These are phyloP conservation scores for Aspidiotus destructor DNA, from an alignment of 2,888 invertebrate species.

Conservation along the genomic window DNA sequence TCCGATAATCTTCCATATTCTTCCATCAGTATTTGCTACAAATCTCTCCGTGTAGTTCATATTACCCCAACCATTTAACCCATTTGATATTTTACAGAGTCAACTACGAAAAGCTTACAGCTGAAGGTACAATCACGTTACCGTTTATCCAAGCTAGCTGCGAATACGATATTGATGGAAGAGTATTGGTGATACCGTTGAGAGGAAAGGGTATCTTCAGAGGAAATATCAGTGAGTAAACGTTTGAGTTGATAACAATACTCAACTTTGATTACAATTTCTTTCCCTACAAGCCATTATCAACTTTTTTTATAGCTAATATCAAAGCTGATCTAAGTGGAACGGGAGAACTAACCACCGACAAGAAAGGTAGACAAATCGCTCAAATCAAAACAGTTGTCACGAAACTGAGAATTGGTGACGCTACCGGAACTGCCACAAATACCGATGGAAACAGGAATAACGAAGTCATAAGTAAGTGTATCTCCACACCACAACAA, in stretches of 20 bases:
- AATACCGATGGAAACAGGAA: slow-evolving; percentile 48
- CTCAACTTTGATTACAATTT: too few species aligned
- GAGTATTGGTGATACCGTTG: slow-evolving; percentile 46
- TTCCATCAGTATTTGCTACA: too few species aligned
- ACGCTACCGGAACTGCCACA: slow-evolving; percentile 50
- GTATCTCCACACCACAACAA: neutral
- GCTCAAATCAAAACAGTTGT: slow-evolving; percentile 53
- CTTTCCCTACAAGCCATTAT: too few species aligned
- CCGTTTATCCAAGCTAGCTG: slow-evolving; percentile 46
- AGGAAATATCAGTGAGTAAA: slow-evolving; percentile 49
- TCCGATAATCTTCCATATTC: too few species aligned
- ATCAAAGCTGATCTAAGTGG: slow-evolving; percentile 52
- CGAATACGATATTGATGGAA: slow-evolving; percentile 49
- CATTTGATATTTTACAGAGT: slow-evolving; percentile 40
- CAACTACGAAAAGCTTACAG: slow-evolving; percentile 44
- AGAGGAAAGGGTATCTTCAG: slow-evolving; percentile 47
- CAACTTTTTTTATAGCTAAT: slow-evolving; percentile 45
- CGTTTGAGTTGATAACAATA: too few species aligned
- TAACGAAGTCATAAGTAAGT: slow-evolving; percentile 50
- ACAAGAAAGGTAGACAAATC: slow-evolving; percentile 52
- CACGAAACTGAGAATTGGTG: slow-evolving; percentile 52
- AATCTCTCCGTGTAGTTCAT: too few species aligned
- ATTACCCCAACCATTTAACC: too few species aligned
- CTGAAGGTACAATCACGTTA: slow-evolving; percentile 44
- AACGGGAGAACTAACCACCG: slow-evolving; percentile 47